Percentiles rank a stretch among this genome's conserved stretches.
Evolutionary conservation across 2,888 invertebrate species (phyloP).

Genomic region (Sicus ferrugineus): DNA sequence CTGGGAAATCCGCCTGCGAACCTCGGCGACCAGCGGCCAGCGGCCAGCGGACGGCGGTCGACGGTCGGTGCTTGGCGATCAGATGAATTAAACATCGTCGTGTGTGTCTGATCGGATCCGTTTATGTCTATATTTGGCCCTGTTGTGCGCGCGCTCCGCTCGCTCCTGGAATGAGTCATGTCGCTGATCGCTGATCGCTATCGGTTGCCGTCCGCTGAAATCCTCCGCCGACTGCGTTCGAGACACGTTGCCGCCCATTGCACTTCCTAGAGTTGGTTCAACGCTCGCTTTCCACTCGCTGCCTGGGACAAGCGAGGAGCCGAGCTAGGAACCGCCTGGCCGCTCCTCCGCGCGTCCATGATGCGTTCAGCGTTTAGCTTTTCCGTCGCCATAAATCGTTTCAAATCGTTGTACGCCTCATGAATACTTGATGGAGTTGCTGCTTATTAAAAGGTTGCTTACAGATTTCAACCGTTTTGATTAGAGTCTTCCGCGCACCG

Average conservation of each 20-base stretch:
- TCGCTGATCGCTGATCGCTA: neutral
- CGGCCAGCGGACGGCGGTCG: neutral
- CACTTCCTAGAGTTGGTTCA: neutral
- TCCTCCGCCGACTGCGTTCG: conserved; percentile 13
- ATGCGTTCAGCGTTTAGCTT: neutral
- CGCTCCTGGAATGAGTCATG: neutral
- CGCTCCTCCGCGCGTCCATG: neutral
- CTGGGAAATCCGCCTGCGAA: conserved; percentile 25
- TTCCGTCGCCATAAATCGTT: conserved; percentile 27
- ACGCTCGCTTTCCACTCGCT: conserved; percentile 12
- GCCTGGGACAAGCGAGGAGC: neutral
- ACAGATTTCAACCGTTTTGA: neutral
- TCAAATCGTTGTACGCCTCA: conserved; percentile 23
- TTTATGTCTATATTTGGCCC: conserved; percentile 21
- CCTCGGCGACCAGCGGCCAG: no score
- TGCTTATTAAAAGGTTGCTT: conserved; percentile 3
- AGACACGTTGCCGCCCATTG: conserved; percentile 23
- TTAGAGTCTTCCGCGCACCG: conserved; percentile 1
- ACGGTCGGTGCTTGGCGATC: neutral
- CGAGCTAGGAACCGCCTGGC: neutral
- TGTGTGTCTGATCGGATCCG: conserved; percentile 23
- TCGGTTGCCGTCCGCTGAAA: conserved; percentile 7
- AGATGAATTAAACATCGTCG: conserved; percentile 24
- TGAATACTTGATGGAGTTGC: conserved; percentile 21
- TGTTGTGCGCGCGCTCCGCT: neutral